These are phyloP conservation scores for Tetheella fluctuosa DNA, from an alignment of 2,888 invertebrate genomes.

Conservation along the genomic window DNA sequence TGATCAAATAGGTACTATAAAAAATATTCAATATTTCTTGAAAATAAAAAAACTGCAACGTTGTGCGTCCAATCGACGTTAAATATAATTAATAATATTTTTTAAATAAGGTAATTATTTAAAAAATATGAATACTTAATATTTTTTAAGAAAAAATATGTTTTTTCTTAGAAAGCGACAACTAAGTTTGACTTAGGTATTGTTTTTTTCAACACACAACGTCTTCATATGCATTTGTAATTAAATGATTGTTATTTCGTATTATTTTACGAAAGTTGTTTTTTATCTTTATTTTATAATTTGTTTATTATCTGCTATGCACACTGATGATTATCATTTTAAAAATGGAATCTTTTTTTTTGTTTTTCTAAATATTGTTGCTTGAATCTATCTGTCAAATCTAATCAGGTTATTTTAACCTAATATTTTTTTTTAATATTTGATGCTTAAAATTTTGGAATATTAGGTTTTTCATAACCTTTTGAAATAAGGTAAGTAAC, in stretches of 20 bases:
- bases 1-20: too few relatives aligned
- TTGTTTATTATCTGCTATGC: neutral
- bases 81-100: too few relatives aligned
- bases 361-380: too few relatives aligned
- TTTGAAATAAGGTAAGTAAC: neutral
- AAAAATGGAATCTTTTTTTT: too few relatives aligned
- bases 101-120: too few relatives aligned
- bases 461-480: neutral
- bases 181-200: neutral
- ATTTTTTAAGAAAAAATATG: too few relatives aligned
- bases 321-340: too few relatives aligned
- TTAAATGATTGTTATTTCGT: constrained; percentile 23
- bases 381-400: too few relatives aligned
- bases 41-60: neutral
- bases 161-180: neutral
- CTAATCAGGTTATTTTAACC: too few relatives aligned
- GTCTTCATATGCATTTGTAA: constrained; percentile 10
- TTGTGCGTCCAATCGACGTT: neutral
- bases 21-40: neutral
- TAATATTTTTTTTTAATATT: neutral
- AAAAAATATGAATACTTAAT: too few relatives aligned
- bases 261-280: constrained; percentile 7
- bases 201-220: neutral
- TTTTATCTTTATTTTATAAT: neutral
- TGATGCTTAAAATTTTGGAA: too few relatives aligned